Percentiles rank a stretch among this genome's conserved stretches.
phyloP scores from a whole-genome alignment of 1,140 invertebrate genomes.

The Neodiprion fabricii region DNA sequence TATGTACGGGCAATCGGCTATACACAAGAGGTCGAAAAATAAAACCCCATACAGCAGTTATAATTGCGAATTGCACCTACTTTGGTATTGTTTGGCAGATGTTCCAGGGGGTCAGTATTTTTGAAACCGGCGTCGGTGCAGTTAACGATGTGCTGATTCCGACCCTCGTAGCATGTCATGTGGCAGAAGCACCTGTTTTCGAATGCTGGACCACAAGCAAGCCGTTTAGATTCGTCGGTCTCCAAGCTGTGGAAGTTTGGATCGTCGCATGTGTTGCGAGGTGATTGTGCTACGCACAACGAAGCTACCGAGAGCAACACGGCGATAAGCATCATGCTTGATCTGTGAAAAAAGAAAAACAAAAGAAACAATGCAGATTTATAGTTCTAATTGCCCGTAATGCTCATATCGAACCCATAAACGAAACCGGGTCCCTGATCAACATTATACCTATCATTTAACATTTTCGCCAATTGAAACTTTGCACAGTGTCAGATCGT shows the following conservation, averaged over 20 bases:
- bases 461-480: too few relatives aligned
- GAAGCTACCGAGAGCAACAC: background rate
- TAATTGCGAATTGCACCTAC: slow-evolving; percentile 38
- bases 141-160: slow-evolving; percentile 72
- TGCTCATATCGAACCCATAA: too few relatives aligned
- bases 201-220: slow-evolving; percentile 60
- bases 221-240: slow-evolving; percentile 32
- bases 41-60: background rate
- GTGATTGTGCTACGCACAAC: background rate
- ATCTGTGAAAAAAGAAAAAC: background rate
- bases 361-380: too few relatives aligned
- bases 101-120: slow-evolving; percentile 65
- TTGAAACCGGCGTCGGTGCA: slow-evolving; percentile 73
- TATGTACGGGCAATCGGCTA: too few relatives aligned
- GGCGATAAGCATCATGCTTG: background rate
- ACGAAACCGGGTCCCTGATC: too few relatives aligned
- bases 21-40: slow-evolving; percentile 2
- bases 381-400: too few relatives aligned
- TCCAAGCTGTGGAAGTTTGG: slow-evolving; percentile 49
- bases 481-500: too few relatives aligned
- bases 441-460: too few relatives aligned
- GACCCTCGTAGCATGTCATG: slow-evolving; percentile 60
- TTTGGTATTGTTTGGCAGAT: slow-evolving; percentile 72
- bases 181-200: slow-evolving; percentile 65
- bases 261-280: background rate